Conservation (phyloP, 2,797 vertebrate species). For the Xenopus petersii region DNA sequence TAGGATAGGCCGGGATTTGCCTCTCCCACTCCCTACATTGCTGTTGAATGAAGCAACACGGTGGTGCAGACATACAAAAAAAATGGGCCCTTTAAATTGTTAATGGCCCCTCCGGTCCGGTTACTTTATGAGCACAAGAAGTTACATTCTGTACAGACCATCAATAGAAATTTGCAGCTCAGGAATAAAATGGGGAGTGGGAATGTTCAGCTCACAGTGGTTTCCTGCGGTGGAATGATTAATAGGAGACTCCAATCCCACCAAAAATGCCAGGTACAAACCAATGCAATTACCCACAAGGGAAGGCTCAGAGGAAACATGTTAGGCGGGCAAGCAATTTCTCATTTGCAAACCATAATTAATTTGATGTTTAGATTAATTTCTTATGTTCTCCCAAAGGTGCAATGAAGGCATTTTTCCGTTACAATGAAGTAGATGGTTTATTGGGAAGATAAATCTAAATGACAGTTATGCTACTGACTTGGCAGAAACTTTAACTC, state of each 20-base stretch:
- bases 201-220: neutral
- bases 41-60: no score
- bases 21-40: no score
- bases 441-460: constrained; percentile 72
- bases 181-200: neutral
- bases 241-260: constrained; percentile 28
- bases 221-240: constrained; percentile 31
- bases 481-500: constrained; percentile 51
- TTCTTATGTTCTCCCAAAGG: constrained; percentile 70
- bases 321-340: constrained; percentile 62
- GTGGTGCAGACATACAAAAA: no score
- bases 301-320: constrained; percentile 42
- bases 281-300: constrained; percentile 42
- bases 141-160: no score
- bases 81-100: no score
- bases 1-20: no score
- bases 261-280: constrained; percentile 30
- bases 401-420: constrained; percentile 70
- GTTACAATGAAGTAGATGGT: constrained; percentile 71
- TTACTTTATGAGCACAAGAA: no score
- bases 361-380: constrained; percentile 74
- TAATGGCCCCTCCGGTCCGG: no score
- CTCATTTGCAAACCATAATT: constrained; percentile 71
- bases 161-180: neutral
- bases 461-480: constrained; percentile 65